Evolutionary conservation across 2,113 vertebrate species (phyloP), one percentile per base, ranked within the genome.

Genomic region (Chitala chitala): DNA sequence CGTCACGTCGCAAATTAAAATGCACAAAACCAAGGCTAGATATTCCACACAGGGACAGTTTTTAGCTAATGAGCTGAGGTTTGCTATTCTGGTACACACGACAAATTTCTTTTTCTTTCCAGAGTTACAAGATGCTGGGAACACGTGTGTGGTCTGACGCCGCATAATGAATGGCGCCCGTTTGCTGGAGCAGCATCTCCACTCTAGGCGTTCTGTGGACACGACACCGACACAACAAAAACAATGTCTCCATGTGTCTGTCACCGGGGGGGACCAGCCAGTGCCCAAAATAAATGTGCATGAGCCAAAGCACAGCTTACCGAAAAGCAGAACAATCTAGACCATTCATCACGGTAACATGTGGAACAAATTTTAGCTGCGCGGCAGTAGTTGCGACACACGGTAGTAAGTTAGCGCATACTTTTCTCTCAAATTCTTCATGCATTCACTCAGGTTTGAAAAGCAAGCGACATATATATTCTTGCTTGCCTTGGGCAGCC

Each of bases 31-130:
- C 38, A 61, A n/a, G 29, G 24, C 26, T 17, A 59, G 56, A 22
- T 5, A 17, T 6, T 61, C 12, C 40, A 42, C 5, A 20, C 53
- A 59, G 44, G 33, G 20, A 55, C 15, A 3, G 20, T 5, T 42
- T 71, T 40, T 42, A n/a, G 40, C 36, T 59, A 42, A 20, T 58
- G 38, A 59, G 54, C 22, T 72, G 24, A 72, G 71, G 24, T 56
- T 72, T 58, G 55, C n/a, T 48, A 22, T n/a, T 59, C 31, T 61
- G 55, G 20, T 15, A 40, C 54, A 59, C 2, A 54, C 51, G 26
- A 15, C 17, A 58, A 72, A 48, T 46, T 3, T 59, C 22, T 46
- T 17, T 31, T n/a, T n/a, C n/a, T 42, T 59, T 72, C 48, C 12
- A 29, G 36, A 69, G 51, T 17, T 55, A 24, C 46, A 31, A 31